These are phyloP conservation scores for Caenorhabditis wallacei DNA, from an alignment of 2,888 invertebrate genomes.

Conservation along the genomic window DNA sequence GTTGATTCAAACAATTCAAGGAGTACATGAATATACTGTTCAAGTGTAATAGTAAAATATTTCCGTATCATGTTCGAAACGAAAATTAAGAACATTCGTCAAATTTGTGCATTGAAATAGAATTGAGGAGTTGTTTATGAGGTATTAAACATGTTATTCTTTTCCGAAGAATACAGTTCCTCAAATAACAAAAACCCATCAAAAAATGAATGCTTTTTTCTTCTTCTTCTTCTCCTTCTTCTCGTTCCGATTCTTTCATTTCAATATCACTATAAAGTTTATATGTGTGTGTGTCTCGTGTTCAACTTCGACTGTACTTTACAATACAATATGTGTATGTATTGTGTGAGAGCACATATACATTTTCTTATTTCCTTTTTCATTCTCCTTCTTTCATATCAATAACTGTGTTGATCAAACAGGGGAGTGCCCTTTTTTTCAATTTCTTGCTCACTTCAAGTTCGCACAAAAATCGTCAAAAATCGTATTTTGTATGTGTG, in stretches of 20 bases:
- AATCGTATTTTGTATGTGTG: slow-evolving; percentile 37
- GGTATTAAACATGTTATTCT: slow-evolving; percentile 5
- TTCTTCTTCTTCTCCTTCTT: background rate
- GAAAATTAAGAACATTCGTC: slow-evolving; percentile 7
- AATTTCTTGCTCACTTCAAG: slow-evolving; percentile 7
- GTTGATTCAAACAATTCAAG: too few relatives aligned
- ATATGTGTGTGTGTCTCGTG: slow-evolving; percentile 5
- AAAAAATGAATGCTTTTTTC: slow-evolving; percentile 7
- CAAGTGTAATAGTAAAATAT: too few relatives aligned
- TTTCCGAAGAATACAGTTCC: slow-evolving; percentile 18
- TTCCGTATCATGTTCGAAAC: background rate
- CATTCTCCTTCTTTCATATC: slow-evolving; percentile 29
- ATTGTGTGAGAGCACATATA: slow-evolving; percentile 19
- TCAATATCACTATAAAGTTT: background rate
- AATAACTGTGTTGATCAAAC: slow-evolving; percentile 57
- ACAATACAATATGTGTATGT: slow-evolving; percentile 16
- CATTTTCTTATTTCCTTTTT: slow-evolving; percentile 3
- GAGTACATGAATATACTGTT: too few relatives aligned
- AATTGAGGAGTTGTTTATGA: slow-evolving; percentile 1
- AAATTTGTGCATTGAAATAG: slow-evolving; percentile 33
- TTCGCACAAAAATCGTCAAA: slow-evolving; percentile 7
- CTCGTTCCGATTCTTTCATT: background rate
- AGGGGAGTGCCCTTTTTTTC: slow-evolving; percentile 31
- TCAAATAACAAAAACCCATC: slow-evolving; percentile 17
- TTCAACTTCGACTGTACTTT: slow-evolving; percentile 29